These are phyloP conservation scores for Coleophora deauratella DNA, from an alignment of 2,888 invertebrate genomes.

Conservation along the genomic window DNA sequence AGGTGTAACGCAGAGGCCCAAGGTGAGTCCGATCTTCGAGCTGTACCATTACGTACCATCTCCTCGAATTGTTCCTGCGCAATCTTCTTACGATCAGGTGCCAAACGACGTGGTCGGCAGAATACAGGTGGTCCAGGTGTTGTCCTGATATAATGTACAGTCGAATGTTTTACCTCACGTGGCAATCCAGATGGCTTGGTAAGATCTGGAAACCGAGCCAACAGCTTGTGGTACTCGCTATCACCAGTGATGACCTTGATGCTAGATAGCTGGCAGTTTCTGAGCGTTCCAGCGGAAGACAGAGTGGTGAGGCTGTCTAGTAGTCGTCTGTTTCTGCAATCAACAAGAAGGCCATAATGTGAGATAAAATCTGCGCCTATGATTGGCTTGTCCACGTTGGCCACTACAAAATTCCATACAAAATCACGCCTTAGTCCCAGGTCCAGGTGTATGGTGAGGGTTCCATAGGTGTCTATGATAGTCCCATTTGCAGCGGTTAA, in stretches of 20 bases:
- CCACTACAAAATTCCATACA: slow-evolving; percentile 22
- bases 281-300: background rate
- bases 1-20: slow-evolving; percentile 34
- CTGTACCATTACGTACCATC: slow-evolving; percentile 21
- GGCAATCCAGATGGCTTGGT: background rate
- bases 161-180: background rate
- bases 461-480: no score
- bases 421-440: slow-evolving; percentile 10
- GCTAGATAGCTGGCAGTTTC: no score
- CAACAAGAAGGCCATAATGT: slow-evolving; percentile 25
- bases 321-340: slow-evolving; percentile 19
- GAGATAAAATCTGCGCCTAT: slow-evolving; percentile 30
- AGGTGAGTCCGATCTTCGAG: slow-evolving; percentile 17
- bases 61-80: slow-evolving; percentile 26
- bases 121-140: slow-evolving; percentile 23
- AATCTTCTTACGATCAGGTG: slow-evolving; percentile 23
- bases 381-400: slow-evolving; percentile 20
- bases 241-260: background rate
- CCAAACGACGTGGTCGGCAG: slow-evolving; percentile 23
- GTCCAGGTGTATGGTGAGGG: no score
- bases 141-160: slow-evolving; percentile 11
- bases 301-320: slow-evolving; percentile 13
- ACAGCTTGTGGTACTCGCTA: background rate
- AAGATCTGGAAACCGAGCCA: background rate
- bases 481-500: slow-evolving; percentile 1